Base-by-base conservation (phyloP, 2,888 invertebrate genomes). In the Hirtodrosophila cameraria region DNA sequence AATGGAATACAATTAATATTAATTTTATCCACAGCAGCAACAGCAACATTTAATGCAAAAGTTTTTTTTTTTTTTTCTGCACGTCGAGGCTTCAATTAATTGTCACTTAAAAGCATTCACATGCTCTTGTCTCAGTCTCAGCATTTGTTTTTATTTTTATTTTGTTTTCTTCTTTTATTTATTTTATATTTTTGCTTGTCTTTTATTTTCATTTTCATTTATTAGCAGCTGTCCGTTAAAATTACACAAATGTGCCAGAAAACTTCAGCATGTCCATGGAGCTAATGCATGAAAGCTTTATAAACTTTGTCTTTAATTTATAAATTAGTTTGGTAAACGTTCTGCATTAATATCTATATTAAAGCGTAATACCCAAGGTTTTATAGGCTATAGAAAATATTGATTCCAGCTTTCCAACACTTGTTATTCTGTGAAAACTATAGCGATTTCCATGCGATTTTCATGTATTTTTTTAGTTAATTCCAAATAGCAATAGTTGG, bases 91-190 rank as follows among this genome's bases (percentile, higher is more conserved):
- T 18, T 49, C 53, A 71, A 72, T 75, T 73, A 75, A 61, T 84
- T 81, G 82, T 84, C 87, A 81, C 82, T 84, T 84, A 71, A 86
- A 86, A 86, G 85, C 82, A 65, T 81, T 86, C 78, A 65, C 78
- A 70, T 84, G 86, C 82, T 75, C 46, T 30, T 55, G 55, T 38
- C 57, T 35, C 39, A 11, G 15, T 13, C n/a, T n/a, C n/a, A n/a
- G n/a, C n/a, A n/a, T n/a, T n/a, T n/a, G n/a, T n/a, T n/a, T n/a
- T n/a, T n/a, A n/a, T n/a, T 11, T 15, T 58, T 41, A 45, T 58
- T 62, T 58, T 33, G 13, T 46, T 36, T 57, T 55, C 30, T 33
- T 49, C 7, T 41, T 41, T 41, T 55, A 39, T 39, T 39, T 39
- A 55, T 39, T 25, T 31, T 35, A 30, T 27, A n/a, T n/a, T n/a